Evolutionary conservation across 2,888 invertebrate genomes (phyloP), one percentile per base, ranked within the genome.

Genomic region (Leucania comma): DNA sequence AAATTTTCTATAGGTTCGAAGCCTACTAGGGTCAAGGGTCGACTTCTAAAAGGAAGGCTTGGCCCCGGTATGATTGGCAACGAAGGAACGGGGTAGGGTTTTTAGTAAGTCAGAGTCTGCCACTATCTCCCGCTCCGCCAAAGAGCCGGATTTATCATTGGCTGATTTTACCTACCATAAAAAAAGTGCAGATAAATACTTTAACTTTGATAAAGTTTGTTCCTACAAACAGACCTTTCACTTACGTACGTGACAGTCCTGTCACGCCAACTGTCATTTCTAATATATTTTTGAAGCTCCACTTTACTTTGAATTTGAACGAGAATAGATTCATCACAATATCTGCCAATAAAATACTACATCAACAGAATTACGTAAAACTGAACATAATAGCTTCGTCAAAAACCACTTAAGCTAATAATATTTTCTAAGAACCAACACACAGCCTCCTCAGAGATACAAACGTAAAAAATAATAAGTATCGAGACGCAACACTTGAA

Each of bases 401-500:
- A 69, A 74, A 71, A 20, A 64, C 72, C 73, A 85, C 83, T 87
- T 69, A 77, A 84, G 72, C 86, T 80, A 88, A 86, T 87, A 78
- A 82, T 77, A 79, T 79, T 80, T 82, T 80, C 80, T 71, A 73
- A 82, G 82, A 80, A 78, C 50, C 71, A 60, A 59, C 53, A 59
- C 53, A 61, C 38, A 50, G 46, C 57, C 53, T 66, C 46, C 50
- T 50, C 14, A 22, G 9, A 67, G 53, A 73, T 62, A 57, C 9
- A 71, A 63, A 65, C 20, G 50, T 63, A 78, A 78, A 82, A 80
- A 74, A 72, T 42, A 75, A 67, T 59, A 81, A 79, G 71, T 71
- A 83, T 83, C 83, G 80, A 81, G 86, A 87, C 87, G 86, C 89
- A 86, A 88, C 90, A 92, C 90, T 92, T 90, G 90, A 92, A 90